Conservation (phyloP, 2,797 vertebrate genomes). For the Myotis findleyi region DNA sequence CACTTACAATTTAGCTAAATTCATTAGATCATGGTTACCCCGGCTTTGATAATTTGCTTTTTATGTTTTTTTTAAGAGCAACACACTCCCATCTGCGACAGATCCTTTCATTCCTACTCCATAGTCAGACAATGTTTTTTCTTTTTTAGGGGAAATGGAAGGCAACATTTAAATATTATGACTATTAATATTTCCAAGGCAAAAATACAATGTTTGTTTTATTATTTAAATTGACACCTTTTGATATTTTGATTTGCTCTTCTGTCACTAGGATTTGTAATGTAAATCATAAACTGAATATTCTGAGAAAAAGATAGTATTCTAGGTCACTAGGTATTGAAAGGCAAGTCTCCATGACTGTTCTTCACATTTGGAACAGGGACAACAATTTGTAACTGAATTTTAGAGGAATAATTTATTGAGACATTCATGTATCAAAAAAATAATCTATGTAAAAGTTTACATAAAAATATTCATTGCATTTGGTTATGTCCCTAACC, state of each 20-base stretch:
- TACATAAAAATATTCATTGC: background rate
- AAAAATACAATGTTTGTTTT: conserved; percentile 20
- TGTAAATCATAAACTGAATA: conserved; percentile 41
- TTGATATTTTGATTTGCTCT: background rate
- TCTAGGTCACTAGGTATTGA: background rate
- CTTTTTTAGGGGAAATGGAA: background rate
- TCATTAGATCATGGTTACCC: background rate
- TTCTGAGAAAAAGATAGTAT: conserved; percentile 17
- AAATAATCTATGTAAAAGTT: background rate
- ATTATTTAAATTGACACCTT: conserved; percentile 10
- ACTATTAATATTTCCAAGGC: background rate
- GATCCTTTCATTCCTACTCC: background rate
- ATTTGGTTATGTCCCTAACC: background rate
- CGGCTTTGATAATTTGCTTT: conserved; percentile 17
- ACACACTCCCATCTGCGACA: background rate
- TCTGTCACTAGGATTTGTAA: conserved; percentile 27
- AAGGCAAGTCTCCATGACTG: background rate
- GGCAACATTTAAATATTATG: background rate
- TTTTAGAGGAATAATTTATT: conserved; percentile 37
- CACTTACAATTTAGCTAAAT: background rate
- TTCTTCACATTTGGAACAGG: background rate
- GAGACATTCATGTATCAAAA: background rate
- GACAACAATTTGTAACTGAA: background rate
- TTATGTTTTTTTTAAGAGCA: background rate
- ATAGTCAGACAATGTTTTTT: background rate